A percentile compares a stretch with the other conserved stretches of the same genome.
These are phyloP conservation scores for Furcula furcula DNA, from an alignment of 2,888 invertebrate species.

Conservation along the genomic window DNA sequence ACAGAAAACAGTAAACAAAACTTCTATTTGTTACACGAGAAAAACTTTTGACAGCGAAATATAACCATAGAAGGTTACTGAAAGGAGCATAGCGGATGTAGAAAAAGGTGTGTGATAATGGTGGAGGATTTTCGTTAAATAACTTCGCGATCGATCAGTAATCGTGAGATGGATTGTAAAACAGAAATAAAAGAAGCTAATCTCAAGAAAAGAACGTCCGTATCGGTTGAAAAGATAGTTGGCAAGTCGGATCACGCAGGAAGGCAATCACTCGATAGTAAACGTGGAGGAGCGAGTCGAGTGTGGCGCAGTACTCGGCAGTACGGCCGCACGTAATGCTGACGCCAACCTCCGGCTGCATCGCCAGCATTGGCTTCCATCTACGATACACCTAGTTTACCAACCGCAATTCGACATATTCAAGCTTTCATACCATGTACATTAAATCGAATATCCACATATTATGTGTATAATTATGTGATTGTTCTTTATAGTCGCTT, in stretches of 20 bases:
- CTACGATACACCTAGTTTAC: conserved; percentile 35
- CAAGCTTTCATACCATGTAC: no score
- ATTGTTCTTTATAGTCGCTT: no score
- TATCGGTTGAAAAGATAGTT: conserved; percentile 63
- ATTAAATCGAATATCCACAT: no score
- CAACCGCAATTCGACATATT: no score
- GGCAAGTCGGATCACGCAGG: conserved; percentile 74
- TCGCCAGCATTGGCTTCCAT: conserved; percentile 39
- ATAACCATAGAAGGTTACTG: conserved; percentile 7
- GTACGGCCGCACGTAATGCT: conserved; percentile 64
- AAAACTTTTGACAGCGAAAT: conserved; percentile 18
- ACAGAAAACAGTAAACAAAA: conserved; percentile 32
- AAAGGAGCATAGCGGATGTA: neutral
- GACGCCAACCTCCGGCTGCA: conserved; percentile 57
- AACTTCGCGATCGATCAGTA: conserved; percentile 17
- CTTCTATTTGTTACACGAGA: conserved; percentile 17
- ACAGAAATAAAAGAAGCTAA: conserved; percentile 61
- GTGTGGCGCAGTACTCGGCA: conserved; percentile 53
- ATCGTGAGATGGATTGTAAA: conserved; percentile 44
- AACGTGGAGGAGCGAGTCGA: conserved; percentile 63
- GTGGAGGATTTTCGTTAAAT: conserved; percentile 9
- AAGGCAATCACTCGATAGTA: conserved; percentile 78
- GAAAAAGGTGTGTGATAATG: conserved; percentile 7
- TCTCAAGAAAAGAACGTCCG: conserved; percentile 51
- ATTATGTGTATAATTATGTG: no score